Evolutionary conservation across 2,797 vertebrate genomes (phyloP).

Genomic region (Meriones psammophilus): DNA sequence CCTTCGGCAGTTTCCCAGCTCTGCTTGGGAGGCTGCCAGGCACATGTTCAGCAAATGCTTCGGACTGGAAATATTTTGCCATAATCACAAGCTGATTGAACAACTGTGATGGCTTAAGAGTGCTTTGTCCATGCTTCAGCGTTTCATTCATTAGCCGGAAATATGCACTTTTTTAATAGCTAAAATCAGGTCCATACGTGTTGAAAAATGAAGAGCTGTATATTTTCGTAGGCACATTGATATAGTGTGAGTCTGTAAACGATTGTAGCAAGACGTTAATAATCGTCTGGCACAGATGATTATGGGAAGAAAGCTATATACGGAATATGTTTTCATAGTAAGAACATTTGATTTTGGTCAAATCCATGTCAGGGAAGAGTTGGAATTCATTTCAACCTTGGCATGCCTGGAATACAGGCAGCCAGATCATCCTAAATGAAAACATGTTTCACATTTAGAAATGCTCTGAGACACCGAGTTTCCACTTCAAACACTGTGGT

Average conservation of each 20-base stretch:
- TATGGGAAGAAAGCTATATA: constrained; percentile 76
- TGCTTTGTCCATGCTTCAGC: constrained; percentile 83
- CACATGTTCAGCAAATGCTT: constrained; percentile 87
- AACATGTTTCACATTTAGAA: constrained; percentile 71
- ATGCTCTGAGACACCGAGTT: constrained; percentile 35
- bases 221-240: constrained; percentile 76
- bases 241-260: constrained; percentile 78
- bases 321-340: constrained; percentile 79
- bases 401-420: constrained; percentile 62
- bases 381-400: constrained; percentile 72
- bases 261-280: constrained; percentile 73
- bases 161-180: constrained; percentile 79
- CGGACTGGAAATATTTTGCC: constrained; percentile 82
- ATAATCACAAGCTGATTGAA: constrained; percentile 82
- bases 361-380: constrained; percentile 57
- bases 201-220: constrained; percentile 73
- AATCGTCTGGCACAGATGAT: constrained; percentile 74
- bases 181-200: constrained; percentile 85
- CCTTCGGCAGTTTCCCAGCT: constrained; percentile 76
- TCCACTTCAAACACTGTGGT: constrained; percentile 41
- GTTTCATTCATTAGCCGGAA: constrained; percentile 81
- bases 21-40: constrained; percentile 84
- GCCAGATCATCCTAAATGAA: constrained; percentile 76
- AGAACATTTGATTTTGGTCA: constrained; percentile 81
- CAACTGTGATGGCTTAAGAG: constrained; percentile 81